phyloP scores from a whole-genome alignment of 2,888 invertebrate genomes.

The Apamea monoglypha region DNA sequence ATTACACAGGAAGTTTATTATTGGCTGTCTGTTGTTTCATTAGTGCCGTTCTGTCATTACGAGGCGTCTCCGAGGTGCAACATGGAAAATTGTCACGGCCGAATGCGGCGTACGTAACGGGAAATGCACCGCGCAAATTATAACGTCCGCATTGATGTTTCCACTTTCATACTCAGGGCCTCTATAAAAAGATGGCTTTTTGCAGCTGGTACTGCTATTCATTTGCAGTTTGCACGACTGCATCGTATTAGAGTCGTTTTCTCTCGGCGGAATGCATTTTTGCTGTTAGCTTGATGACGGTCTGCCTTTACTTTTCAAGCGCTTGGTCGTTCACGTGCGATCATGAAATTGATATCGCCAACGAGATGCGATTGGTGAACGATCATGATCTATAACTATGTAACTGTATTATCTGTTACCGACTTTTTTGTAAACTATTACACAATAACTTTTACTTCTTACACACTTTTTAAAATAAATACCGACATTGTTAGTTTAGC shows the following conservation, averaged over 20 bases:
- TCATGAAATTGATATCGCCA: slow-evolving; percentile 60
- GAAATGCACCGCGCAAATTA: slow-evolving; percentile 82
- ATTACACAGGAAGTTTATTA: slow-evolving; percentile 80
- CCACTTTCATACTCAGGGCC: slow-evolving; percentile 71
- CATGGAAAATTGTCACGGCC: slow-evolving; percentile 72
- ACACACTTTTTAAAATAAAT: slow-evolving; percentile 74
- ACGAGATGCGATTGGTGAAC: slow-evolving; percentile 53
- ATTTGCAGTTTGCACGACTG: slow-evolving; percentile 61
- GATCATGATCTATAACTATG: slow-evolving; percentile 56
- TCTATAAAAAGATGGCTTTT: slow-evolving; percentile 58
- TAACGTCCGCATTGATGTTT: slow-evolving; percentile 77
- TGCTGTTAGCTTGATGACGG: slow-evolving; percentile 49
- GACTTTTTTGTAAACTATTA: slow-evolving; percentile 64
- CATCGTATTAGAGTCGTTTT: slow-evolving; percentile 53
- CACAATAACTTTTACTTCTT: slow-evolving; percentile 68
- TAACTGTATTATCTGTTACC: slow-evolving; percentile 61
- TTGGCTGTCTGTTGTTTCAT: slow-evolving; percentile 81
- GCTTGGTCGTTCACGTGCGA: slow-evolving; percentile 51
- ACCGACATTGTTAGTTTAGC: slow-evolving; percentile 69
- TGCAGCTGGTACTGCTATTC: slow-evolving; percentile 53
- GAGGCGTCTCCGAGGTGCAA: slow-evolving; percentile 75
- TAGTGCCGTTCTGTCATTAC: slow-evolving; percentile 82
- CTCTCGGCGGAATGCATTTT: slow-evolving; percentile 50
- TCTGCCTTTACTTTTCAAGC: slow-evolving; percentile 41
- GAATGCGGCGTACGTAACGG: slow-evolving; percentile 84